These are phyloP conservation scores for Lypha dubia DNA, from an alignment of 2,888 invertebrate genomes.

Conservation along the genomic window DNA sequence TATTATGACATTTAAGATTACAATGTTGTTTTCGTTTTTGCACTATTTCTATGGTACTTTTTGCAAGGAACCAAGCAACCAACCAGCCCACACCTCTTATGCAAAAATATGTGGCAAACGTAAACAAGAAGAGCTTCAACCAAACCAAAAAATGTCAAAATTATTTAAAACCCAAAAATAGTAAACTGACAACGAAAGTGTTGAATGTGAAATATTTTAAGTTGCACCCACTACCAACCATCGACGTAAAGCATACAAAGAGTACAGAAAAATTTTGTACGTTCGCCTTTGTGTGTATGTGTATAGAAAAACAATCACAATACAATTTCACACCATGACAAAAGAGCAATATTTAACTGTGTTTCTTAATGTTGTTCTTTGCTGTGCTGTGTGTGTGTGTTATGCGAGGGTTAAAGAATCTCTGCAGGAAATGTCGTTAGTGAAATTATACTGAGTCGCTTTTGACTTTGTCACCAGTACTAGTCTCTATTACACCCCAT, in stretches of 20 bases:
- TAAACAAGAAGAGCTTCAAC: constrained; percentile 54
- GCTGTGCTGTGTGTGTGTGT: too few species aligned
- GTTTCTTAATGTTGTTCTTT: background rate
- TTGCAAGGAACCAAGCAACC: background rate
- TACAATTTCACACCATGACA: background rate
- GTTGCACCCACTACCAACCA: background rate
- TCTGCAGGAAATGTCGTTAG: too few species aligned
- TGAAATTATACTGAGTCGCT: too few species aligned
- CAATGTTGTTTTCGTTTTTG: constrained; percentile 15
- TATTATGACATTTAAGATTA: constrained; percentile 61
- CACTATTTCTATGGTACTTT: background rate
- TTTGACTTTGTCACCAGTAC: too few species aligned
- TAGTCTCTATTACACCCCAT: too few species aligned
- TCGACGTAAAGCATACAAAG: constrained; percentile 1
- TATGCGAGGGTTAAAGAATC: background rate
- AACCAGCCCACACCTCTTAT: constrained; percentile 12
- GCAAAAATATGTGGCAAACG: constrained; percentile 55
- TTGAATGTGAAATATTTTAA: background rate
- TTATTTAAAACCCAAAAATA: constrained; percentile 25
- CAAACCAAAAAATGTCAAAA: constrained; percentile 64
- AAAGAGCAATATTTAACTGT: background rate
- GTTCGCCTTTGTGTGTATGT: background rate
- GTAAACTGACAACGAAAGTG: background rate
- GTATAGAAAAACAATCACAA: background rate
- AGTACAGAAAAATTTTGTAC: background rate